Conservation (phyloP, 2,797 vertebrate species). For the Echeneis naucrates region DNA sequence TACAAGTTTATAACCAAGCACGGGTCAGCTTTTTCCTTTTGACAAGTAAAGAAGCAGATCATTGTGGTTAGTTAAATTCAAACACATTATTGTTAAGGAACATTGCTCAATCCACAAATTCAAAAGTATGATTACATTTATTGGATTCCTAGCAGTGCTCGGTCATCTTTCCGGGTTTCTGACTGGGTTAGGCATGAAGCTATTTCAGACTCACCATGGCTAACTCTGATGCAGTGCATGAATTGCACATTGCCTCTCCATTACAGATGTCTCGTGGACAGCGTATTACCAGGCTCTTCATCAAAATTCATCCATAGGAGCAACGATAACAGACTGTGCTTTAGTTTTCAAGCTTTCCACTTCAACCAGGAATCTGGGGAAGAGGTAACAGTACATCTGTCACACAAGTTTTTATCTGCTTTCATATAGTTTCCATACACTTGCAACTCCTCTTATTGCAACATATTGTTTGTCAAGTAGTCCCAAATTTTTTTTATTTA, state of each 20-base stretch:
- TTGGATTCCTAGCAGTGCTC: background rate
- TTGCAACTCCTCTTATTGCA: too few species aligned
- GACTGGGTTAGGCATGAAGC: background rate
- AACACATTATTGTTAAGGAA: background rate
- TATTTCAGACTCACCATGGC: background rate
- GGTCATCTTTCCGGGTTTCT: background rate
- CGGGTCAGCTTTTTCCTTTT: slow-evolving; percentile 45
- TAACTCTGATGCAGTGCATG: background rate
- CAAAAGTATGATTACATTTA: background rate
- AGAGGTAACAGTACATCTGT: slow-evolving; percentile 35
- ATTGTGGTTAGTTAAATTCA: background rate
- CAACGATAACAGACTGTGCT: slow-evolving; percentile 54
- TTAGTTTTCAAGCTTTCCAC: slow-evolving; percentile 64
- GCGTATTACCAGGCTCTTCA: slow-evolving; percentile 55
- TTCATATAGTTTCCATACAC: too few species aligned
- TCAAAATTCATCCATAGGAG: slow-evolving; percentile 57
- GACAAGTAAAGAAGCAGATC: background rate
- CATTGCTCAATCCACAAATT: background rate
- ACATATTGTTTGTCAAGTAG: too few species aligned
- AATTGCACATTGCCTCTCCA: background rate
- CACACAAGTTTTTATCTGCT: too few species aligned
- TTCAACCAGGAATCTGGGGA: slow-evolving; percentile 40
- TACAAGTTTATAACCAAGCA: slow-evolving; percentile 69
- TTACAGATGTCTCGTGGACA: slow-evolving; percentile 71
- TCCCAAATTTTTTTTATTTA: too few species aligned